Evolutionary conservation across 2,113 vertebrate species (phyloP).

Genomic region (Cynopterus brachyotis): DNA sequence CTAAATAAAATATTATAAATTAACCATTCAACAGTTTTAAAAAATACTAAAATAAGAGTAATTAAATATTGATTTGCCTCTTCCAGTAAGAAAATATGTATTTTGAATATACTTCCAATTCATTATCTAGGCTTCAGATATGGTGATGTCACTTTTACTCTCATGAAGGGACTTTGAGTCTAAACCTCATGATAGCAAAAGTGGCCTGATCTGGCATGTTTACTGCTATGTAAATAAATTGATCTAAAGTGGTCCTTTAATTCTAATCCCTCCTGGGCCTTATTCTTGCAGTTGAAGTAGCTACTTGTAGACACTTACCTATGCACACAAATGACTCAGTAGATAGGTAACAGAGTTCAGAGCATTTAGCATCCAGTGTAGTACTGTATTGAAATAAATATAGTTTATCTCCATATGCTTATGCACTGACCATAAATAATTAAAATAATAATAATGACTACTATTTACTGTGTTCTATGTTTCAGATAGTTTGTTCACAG

Average conservation of each 20-base stretch:
- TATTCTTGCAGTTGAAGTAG: background rate
- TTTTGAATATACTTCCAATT: background rate
- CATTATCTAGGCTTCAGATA: background rate
- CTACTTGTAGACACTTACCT: background rate
- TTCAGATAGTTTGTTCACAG: background rate
- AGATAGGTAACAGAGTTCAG: background rate
- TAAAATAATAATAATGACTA: background rate
- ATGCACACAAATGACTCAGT: background rate
- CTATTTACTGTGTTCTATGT: background rate
- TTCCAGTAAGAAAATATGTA: background rate
- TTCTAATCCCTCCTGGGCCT: background rate
- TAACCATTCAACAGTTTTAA: background rate
- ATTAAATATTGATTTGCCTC: constrained; percentile 22
- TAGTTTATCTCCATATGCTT: background rate
- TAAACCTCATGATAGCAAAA: background rate
- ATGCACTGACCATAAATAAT: background rate
- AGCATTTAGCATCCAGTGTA: background rate
- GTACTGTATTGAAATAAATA: background rate
- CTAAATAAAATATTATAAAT: background rate
- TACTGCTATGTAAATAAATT: background rate
- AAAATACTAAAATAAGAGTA: background rate
- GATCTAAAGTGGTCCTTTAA: background rate
- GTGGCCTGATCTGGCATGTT: background rate
- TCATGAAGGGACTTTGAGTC: background rate
- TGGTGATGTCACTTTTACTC: background rate